Evolutionary conservation across 2,113 vertebrate genomes (phyloP), one percentile per base, ranked within the genome.

Genomic region (Nipponia nippon): DNA sequence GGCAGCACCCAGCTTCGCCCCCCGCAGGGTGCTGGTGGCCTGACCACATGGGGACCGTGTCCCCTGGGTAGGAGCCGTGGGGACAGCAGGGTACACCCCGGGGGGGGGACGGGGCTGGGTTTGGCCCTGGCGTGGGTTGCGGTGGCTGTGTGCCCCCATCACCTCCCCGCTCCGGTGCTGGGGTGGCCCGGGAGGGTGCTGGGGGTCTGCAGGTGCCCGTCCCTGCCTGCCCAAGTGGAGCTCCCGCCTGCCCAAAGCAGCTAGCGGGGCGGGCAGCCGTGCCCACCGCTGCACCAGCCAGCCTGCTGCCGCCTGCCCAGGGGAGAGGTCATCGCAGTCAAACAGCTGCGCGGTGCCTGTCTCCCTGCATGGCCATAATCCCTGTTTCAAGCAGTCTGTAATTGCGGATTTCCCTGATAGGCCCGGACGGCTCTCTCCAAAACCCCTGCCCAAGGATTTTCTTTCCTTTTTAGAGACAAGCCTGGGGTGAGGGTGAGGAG

Each of bases 331-430:
- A 6, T 40, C 21, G 40, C 3, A 1, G 55, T 49, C 69, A 49
- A 49, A 4, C 83, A 69, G 38, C 55, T 23, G 4, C 2, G 0
- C 2, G 1, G 46, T 79, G 75, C 71, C 76, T 5, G 5, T 55
- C 29, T 70, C 81, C 83, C 87, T 34, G 61, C 71, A 3, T 9
- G 84, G 66, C 95, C 25, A 29, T 94, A 95, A 95, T 96, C 95
- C 94, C 70, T 0, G 0, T 84, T 91, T 50, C 71, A 63, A 66
- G 81, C 88, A 88, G 77, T 79, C 82, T 62, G 93, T 96, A 96
- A 91, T 92, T 88, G 79, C 0, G 42, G 96, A 97, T 97, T 97
- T 95, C 94, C 81, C 81, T 53, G 87, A 92, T 95, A 89, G 97
- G 83, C 91, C 87, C 15, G 20, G 83, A 55, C 34, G 2, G 90